Percentiles rank a stretch among this genome's conserved stretches.
Evolutionary conservation across 1,140 invertebrate genomes (phyloP).

Genomic region (Ctenoplectra terminalis): DNA sequence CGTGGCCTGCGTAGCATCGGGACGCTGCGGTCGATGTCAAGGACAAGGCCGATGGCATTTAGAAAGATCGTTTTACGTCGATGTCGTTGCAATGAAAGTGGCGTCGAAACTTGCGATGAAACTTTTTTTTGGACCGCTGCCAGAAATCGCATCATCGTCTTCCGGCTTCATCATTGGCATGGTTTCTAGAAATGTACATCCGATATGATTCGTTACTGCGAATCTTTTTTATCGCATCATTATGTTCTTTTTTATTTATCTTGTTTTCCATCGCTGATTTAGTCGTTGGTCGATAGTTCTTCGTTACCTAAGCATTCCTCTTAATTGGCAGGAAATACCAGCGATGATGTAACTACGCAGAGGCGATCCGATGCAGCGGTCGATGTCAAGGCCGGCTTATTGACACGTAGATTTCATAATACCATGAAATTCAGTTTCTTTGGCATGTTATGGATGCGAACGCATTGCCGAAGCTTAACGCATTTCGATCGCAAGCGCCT

Average conservation of each 20-base stretch:
- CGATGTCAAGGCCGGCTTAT: conserved; percentile 57
- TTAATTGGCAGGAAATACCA: conserved; percentile 29
- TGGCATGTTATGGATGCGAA: no score
- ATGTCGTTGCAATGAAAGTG: conserved; percentile 58
- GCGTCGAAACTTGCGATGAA: conserved; percentile 52
- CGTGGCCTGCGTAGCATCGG: conserved; percentile 77
- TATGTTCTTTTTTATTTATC: background rate
- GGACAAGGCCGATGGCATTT: conserved; percentile 75
- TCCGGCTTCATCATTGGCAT: conserved; percentile 3
- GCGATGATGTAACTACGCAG: conserved; percentile 43
- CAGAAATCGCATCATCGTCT: conserved; percentile 33
- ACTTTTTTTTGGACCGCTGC: conserved; percentile 39
- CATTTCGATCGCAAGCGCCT: no score
- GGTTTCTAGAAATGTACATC: background rate
- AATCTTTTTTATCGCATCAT: background rate
- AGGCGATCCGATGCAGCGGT: conserved; percentile 21
- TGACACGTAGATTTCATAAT: conserved; percentile 47
- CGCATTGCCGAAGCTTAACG: no score
- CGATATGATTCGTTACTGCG: background rate
- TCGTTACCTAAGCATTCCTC: background rate
- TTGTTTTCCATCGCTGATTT: background rate
- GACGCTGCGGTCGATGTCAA: conserved; percentile 81
- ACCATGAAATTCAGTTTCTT: conserved; percentile 36
- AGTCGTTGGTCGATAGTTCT: background rate
- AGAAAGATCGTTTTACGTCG: conserved; percentile 60